These are phyloP conservation scores for Mystacornis crossleyi DNA, from an alignment of 2,113 vertebrate species.

Conservation along the genomic window DNA sequence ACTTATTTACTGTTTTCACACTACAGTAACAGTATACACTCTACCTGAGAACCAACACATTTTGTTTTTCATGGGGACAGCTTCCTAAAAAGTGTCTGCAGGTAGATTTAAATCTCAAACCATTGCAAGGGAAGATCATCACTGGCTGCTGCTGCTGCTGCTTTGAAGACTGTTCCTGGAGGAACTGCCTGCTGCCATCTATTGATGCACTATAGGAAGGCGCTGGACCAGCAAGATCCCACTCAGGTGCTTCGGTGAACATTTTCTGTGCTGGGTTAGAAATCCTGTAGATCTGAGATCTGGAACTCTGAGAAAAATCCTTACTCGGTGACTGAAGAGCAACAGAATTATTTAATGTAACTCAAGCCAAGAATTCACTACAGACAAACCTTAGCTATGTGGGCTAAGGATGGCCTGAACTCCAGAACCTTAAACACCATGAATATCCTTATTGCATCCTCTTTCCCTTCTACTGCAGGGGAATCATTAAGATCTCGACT, in stretches of 20 bases:
- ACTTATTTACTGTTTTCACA: neutral
- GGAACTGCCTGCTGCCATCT: conserved; percentile 56
- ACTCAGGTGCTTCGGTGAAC: neutral
- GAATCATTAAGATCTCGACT: neutral
- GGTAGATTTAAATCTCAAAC: neutral
- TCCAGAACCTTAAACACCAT: neutral
- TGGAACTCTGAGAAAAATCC: neutral
- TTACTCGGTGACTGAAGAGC: neutral
- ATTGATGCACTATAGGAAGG: neutral
- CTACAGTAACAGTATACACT: neutral
- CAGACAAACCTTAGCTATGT: neutral
- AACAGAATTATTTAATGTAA: neutral
- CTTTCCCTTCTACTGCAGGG: neutral
- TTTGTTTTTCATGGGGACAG: neutral
- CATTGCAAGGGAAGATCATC: neutral
- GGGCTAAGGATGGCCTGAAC: neutral
- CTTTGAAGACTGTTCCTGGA: neutral
- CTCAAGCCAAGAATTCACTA: neutral
- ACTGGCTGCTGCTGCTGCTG: neutral
- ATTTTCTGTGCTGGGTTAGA: neutral
- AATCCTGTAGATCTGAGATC: neutral
- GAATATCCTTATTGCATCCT: neutral
- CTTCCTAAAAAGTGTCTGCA: neutral
- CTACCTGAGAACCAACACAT: neutral
- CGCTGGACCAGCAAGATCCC: neutral